Evolutionary conservation across 2,888 invertebrate species (phyloP), one percentile per base, ranked within the genome.

Genomic region (Chrysodeixis includens): DNA sequence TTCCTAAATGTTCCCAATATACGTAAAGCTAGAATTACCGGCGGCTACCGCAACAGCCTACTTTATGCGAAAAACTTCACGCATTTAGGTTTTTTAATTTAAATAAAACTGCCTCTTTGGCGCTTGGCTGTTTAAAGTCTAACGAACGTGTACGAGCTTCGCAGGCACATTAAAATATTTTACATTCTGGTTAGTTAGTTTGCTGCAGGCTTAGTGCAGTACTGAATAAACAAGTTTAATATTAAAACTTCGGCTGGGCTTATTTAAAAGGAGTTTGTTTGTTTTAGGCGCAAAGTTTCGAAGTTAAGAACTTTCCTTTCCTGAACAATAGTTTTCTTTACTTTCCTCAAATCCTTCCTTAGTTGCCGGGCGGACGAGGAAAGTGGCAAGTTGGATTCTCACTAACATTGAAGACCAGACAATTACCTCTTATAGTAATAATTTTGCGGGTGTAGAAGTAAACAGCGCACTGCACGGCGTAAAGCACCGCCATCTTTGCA

Each of bases 201-300:
- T n/a, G 40, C n/a, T 40, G 40, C 40, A 40, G 40, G 40, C 40
- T 40, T n/a, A 40, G n/a, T 40, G 40, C 40, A n/a, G 40, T 40
- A 40, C 40, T 40, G 40, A 40, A 40, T 40, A 40, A 40, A n/a
- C 40, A n/a, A 40, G 35, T 40, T 40, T 40, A n/a, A 35, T 35
- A 35, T 35, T 35, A n/a, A 40, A 40, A 40, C 40, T 40, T 40
- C 10, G 2, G 40, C 35, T 35, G 2, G 1, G 3, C 14, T 14
- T n/a, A n/a, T 35, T 35, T 35, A 40, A 40, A n/a, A 40, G 40
- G n/a, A 40, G 5, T 0, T 26, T 26, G 3, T 26, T 26, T 26
- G n/a, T 40, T 40, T 14, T 32, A 32, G 32, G 32, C 10, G 9
- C 32, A 32, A 9, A 30, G 7, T 9, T 32, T 40, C 6, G 14